Evolutionary conservation across 2,113 vertebrate species (phyloP).

Genomic region (Motacilla tschutschensis): DNA sequence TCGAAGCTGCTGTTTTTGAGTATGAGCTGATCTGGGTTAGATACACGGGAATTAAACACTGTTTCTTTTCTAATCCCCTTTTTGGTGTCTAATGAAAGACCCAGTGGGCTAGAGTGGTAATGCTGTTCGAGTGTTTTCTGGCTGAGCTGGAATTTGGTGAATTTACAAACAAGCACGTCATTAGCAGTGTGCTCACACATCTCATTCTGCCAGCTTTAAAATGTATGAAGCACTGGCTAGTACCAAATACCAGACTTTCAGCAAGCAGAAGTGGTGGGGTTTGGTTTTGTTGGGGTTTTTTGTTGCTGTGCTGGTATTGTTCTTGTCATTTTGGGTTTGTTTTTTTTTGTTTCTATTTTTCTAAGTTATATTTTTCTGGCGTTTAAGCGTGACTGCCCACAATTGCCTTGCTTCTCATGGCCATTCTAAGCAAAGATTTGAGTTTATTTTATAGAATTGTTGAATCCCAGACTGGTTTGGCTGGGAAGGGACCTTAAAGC

Average conservation of each 20-base stretch:
- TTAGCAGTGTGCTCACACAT: not conserved
- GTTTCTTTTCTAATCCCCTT: not conserved
- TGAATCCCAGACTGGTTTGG: not conserved
- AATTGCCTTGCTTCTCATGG: not conserved
- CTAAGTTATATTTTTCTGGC: not conserved
- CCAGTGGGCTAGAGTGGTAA: not conserved
- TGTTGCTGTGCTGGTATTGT: not conserved
- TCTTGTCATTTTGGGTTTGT: not conserved
- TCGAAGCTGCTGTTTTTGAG: rapidly evolving
- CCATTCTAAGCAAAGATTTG: not conserved
- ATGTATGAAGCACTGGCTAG: not conserved
- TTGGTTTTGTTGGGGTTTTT: not conserved
- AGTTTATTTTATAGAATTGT: not conserved
- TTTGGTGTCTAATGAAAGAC: not conserved
- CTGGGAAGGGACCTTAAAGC: not conserved
- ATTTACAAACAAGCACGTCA: not conserved
- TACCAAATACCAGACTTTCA: not conserved
- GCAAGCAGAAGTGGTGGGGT: not conserved
- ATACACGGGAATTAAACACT: not conserved
- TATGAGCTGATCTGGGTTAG: not conserved
- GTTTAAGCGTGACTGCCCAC: not conserved
- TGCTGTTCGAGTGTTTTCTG: not conserved
- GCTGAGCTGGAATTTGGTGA: not conserved
- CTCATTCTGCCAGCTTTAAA: not conserved
- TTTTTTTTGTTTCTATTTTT: not conserved